Conservation (phyloP, 2,888 invertebrate species). For the Drosophila conformis region DNA sequence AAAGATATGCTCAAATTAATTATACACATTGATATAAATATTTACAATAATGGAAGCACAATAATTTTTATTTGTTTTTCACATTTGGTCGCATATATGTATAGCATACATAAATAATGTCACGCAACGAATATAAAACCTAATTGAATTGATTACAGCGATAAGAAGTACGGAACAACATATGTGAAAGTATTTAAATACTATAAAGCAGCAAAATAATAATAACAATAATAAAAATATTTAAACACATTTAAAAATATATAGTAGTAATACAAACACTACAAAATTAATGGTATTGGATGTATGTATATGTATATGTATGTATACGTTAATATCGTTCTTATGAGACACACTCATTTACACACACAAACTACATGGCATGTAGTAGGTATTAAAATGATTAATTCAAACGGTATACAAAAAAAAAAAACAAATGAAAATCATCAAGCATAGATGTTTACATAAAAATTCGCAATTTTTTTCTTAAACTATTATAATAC, state of each 20-base stretch:
- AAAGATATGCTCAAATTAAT: conserved; percentile 33
- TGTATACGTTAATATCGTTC: conserved; percentile 62
- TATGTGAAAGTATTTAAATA: conserved; percentile 63
- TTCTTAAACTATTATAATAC: conserved; percentile 69
- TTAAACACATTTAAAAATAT: conserved; percentile 33
- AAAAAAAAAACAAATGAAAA: conserved; percentile 13
- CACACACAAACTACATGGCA: conserved; percentile 25
- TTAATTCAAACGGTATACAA: conserved; percentile 20
- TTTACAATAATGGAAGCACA: conserved; percentile 41
- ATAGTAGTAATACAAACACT: conserved; percentile 20
- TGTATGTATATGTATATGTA: conserved; percentile 48
- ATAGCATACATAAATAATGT: conserved; percentile 35
- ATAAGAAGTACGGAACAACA: conserved; percentile 53
- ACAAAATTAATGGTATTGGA: conserved; percentile 46
- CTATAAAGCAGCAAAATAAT: conserved; percentile 38
- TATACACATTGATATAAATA: conserved; percentile 32
- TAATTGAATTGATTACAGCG: conserved; percentile 44
- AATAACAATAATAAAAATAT: conserved; percentile 30
- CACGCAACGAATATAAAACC: conserved; percentile 62
- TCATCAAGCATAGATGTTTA: conserved; percentile 38
- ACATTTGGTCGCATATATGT: conserved; percentile 38
- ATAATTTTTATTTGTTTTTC: conserved; percentile 30
- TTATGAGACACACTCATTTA: conserved; percentile 59
- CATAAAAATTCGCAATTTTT: conserved; percentile 59
- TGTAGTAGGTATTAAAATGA: conserved; percentile 31